Conservation (phyloP, 2,888 invertebrate species). For the Hirtodrosophila confusa region DNA sequence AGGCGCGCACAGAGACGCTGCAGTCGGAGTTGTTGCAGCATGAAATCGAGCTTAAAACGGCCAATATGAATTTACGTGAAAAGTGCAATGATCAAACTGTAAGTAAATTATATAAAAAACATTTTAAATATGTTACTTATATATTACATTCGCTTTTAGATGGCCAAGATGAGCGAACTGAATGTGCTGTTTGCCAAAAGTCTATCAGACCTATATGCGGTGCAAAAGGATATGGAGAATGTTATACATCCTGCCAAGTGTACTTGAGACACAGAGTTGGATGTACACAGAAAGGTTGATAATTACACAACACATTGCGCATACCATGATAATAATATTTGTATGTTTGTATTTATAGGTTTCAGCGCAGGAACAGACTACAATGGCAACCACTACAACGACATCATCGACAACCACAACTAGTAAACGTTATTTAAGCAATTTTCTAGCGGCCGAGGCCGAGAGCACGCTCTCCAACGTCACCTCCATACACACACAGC, state of each 20-base stretch:
- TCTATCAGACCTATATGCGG: conserved; percentile 81
- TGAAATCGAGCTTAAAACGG: conserved; percentile 91
- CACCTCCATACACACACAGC: conserved; percentile 84
- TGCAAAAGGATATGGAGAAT: conserved; percentile 85
- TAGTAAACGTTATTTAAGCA: conserved; percentile 76
- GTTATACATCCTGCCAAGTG: conserved; percentile 83
- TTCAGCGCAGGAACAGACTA: conserved; percentile 80
- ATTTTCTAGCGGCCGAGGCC: conserved; percentile 75
- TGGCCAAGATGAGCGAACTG: conserved; percentile 82
- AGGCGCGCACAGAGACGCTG: conserved; percentile 92
- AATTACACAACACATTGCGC: not conserved
- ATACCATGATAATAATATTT: not conserved
- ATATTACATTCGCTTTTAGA: conserved; percentile 42
- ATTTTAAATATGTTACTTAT: too few relatives aligned
- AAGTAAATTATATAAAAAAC: conserved; percentile 17
- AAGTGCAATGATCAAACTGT: conserved; percentile 91
- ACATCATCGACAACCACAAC: conserved; percentile 68
- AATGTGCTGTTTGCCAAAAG: conserved; percentile 83
- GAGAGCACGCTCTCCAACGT: conserved; percentile 84
- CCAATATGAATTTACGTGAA: conserved; percentile 83
- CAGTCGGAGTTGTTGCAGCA: conserved; percentile 92
- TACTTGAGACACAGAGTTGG: conserved; percentile 84
- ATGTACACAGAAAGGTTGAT: conserved; percentile 79
- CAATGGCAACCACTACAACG: conserved; percentile 72
- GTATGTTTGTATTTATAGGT: conserved; percentile 55